phyloP scores from a whole-genome alignment of 1,140 invertebrate species.

The Oreohelix idahoensis region DNA sequence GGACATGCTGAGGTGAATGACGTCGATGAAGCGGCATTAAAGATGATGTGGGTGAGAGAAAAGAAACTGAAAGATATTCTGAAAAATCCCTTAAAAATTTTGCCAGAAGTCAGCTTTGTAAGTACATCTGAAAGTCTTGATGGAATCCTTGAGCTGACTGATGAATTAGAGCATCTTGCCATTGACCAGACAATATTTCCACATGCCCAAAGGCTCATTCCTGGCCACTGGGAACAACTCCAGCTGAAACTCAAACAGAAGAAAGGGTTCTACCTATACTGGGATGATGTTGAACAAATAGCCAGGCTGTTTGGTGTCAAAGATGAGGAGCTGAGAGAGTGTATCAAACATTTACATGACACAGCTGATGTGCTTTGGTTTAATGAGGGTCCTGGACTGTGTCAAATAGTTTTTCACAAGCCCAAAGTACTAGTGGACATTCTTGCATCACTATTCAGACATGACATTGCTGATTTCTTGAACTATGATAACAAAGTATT shows the following conservation, averaged over 20 bases:
- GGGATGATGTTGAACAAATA: constrained; percentile 56
- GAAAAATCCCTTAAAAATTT: constrained; percentile 52
- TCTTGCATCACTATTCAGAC: constrained; percentile 61
- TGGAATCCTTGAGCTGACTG: constrained; percentile 59
- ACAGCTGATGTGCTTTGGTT: constrained; percentile 70
- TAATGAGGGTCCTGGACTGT: constrained; percentile 51
- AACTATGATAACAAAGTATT: constrained; percentile 64
- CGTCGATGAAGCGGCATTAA: constrained; percentile 36
- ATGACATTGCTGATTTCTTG: constrained; percentile 64
- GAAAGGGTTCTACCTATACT: constrained; percentile 52
- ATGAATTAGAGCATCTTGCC: constrained; percentile 66
- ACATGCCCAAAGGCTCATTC: constrained; percentile 61
- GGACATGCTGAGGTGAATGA: constrained; percentile 32
- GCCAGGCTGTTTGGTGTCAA: constrained; percentile 53
- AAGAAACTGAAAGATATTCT: constrained; percentile 56
- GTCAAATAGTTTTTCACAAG: constrained; percentile 65
- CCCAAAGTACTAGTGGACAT: constrained; percentile 61
- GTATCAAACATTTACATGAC: constrained; percentile 64
- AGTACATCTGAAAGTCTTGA: constrained; percentile 60
- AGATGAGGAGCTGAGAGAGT: constrained; percentile 59
- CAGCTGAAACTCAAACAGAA: constrained; percentile 57
- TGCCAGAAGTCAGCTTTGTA: constrained; percentile 56
- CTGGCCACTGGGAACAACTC: constrained; percentile 62
- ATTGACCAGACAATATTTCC: constrained; percentile 67
- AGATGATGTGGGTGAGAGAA: constrained; percentile 53